Conservation (phyloP, 2,888 invertebrate genomes). For the Mystacides longicornis region DNA sequence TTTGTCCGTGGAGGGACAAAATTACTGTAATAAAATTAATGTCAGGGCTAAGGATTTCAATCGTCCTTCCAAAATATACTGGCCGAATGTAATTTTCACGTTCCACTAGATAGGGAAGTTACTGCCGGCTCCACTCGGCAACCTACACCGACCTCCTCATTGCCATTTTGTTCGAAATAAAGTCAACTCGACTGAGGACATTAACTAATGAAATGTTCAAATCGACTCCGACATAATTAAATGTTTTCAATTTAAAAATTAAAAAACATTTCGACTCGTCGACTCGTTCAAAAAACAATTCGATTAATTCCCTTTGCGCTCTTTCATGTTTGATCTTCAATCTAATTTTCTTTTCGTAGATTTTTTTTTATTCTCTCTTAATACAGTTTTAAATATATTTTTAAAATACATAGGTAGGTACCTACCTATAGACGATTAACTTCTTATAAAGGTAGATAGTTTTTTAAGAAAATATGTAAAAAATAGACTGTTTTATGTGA, state of each 20-base stretch:
- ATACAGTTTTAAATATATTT: not conserved
- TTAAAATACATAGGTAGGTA: not conserved
- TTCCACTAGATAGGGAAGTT: conserved; percentile 23
- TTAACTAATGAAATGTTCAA: conserved; percentile 2
- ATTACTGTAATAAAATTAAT: conserved; percentile 27
- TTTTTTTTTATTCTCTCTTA: not conserved
- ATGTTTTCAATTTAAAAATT: not conserved
- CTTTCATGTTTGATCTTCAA: not conserved
- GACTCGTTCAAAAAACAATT: not conserved
- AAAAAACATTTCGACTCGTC: not conserved
- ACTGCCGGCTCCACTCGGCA: not conserved
- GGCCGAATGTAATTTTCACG: conserved; percentile 25
- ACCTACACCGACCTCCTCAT: not conserved
- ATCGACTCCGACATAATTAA: not conserved
- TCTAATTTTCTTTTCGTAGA: too few relatives aligned
- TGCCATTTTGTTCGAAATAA: not conserved
- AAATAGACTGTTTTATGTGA: too few relatives aligned
- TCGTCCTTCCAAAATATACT: conserved; percentile 19
- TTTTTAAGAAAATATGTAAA: too few relatives aligned
- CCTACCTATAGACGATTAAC: too few relatives aligned
- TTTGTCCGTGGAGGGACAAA: conserved; percentile 16
- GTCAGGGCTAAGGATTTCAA: conserved; percentile 26
- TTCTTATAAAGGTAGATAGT: too few relatives aligned
- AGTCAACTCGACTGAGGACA: not conserved
- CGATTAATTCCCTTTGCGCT: not conserved